Evolutionary conservation across 2,797 vertebrate species (phyloP).

Genomic region (Pangasius sanitwongsei): DNA sequence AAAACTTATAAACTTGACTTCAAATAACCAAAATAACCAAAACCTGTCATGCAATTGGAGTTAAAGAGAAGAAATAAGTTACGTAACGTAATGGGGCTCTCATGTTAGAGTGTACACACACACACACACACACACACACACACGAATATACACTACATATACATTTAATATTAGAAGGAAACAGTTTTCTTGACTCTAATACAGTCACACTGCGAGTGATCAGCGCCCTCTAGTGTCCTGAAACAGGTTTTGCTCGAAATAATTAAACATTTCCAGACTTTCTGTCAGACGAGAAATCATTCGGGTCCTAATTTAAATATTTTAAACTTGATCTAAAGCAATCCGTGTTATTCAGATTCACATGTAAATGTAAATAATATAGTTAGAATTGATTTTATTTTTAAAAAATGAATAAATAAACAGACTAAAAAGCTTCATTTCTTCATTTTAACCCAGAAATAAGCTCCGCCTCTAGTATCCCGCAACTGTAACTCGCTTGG

Average conservation of each 20-base stretch:
- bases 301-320: too few relatives aligned
- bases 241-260: background rate
- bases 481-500: background rate
- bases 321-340: too few relatives aligned
- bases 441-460: background rate
- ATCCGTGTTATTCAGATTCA: background rate
- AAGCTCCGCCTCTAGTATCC: background rate
- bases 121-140: conserved; percentile 19
- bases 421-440: background rate
- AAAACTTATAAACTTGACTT: too few relatives aligned
- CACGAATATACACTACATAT: background rate
- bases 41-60: too few relatives aligned
- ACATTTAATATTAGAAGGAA: background rate
- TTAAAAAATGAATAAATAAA: background rate
- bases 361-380: too few relatives aligned
- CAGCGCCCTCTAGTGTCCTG: conserved; percentile 14
- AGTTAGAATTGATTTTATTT: background rate
- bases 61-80: too few relatives aligned
- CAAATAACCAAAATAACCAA: too few relatives aligned
- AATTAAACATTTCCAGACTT: too few relatives aligned
- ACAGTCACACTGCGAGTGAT: background rate
- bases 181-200: background rate
- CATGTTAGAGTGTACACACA: background rate
- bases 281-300: background rate
- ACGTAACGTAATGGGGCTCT: too few relatives aligned